A percentile compares a stretch with the other conserved stretches of the same genome.
Conservation (phyloP, 2,888 invertebrate genomes). For the Hemistola chrysoprasaria region DNA sequence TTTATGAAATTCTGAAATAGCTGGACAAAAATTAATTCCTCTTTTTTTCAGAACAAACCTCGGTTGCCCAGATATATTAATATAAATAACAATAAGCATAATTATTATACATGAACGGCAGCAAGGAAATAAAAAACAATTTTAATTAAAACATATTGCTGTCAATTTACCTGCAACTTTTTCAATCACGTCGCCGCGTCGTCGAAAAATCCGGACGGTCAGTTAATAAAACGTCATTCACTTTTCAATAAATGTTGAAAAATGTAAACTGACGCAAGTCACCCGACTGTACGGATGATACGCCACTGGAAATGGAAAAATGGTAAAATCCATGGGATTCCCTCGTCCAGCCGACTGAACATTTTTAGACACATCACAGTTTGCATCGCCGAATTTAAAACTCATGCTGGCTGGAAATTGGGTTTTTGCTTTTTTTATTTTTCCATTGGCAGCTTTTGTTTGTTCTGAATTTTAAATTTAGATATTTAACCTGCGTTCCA, state of each 20-base stretch:
- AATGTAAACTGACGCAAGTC: conserved; percentile 38
- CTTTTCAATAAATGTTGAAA: conserved; percentile 32
- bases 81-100: too few relatives aligned
- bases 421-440: background rate
- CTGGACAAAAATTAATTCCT: too few relatives aligned
- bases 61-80: too few relatives aligned
- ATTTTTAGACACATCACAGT: conserved; percentile 16
- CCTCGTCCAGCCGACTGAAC: conserved; percentile 16
- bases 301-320: conserved; percentile 54
- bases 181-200: conserved; percentile 19
- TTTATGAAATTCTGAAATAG: too few relatives aligned
- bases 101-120: too few relatives aligned
- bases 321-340: conserved; percentile 61
- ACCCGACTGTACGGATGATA: conserved; percentile 60
- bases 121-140: too few relatives aligned
- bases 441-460: too few relatives aligned
- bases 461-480: background rate
- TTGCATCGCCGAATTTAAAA: conserved; percentile 8
- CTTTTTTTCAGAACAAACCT: too few relatives aligned
- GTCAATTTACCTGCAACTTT: background rate
- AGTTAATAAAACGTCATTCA: conserved; percentile 41
- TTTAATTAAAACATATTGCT: too few relatives aligned
- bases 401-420: conserved; percentile 3
- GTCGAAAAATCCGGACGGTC: conserved; percentile 26
- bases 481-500: too few relatives aligned